Evolutionary conservation across 2,113 vertebrate genomes (phyloP).

Genomic region (Raja brachyura): DNA sequence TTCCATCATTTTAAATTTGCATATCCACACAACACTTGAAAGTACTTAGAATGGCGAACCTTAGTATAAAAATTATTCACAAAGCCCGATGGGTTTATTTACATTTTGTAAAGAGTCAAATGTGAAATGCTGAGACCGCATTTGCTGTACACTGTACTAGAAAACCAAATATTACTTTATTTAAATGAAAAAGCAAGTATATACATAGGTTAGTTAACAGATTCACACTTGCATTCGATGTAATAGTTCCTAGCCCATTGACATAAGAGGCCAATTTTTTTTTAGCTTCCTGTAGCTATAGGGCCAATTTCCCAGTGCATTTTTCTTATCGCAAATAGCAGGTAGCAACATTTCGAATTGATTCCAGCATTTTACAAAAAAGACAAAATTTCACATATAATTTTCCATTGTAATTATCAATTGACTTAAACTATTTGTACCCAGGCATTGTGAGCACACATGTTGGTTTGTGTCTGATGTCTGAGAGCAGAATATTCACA

Average conservation of each 20-base stretch:
- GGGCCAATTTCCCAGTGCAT: neutral
- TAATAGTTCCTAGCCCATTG: neutral
- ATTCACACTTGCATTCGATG: neutral
- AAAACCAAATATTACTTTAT: neutral
- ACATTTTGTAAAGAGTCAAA: neutral
- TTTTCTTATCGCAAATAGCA: neutral
- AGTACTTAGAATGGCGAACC: neutral
- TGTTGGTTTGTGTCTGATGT: neutral
- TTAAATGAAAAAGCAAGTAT: neutral
- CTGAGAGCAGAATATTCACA: neutral
- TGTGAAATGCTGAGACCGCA: neutral
- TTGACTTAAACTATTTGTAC: neutral
- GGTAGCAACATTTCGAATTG: neutral
- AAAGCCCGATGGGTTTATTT: neutral
- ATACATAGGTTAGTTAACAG: neutral
- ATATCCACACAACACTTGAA: neutral
- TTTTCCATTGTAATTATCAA: neutral
- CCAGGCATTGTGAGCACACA: neutral
- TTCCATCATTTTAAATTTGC: neutral
- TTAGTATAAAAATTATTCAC: constrained; percentile 12
- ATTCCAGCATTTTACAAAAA: neutral
- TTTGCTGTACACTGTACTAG: neutral
- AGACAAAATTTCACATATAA: neutral
- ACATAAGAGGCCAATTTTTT: too few species aligned
- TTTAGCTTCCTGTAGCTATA: neutral